phyloP scores from a whole-genome alignment of 2,113 vertebrate species.

The Neofelis nebulosa region DNA sequence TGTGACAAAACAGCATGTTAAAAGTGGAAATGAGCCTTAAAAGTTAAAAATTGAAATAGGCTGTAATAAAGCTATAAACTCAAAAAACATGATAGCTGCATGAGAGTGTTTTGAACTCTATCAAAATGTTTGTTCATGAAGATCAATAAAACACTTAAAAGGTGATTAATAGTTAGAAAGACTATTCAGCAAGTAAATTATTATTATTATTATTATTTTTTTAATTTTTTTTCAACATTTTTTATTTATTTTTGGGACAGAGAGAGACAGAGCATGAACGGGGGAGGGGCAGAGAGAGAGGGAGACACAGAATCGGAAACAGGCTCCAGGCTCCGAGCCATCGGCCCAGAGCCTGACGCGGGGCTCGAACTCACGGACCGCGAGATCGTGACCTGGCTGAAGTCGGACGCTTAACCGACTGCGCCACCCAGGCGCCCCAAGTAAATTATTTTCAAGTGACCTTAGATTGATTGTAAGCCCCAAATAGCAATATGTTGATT shows the following conservation, averaged over 20 bases:
- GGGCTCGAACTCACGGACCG: too few relatives aligned
- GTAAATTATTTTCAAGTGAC: not conserved
- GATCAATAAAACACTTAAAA: constrained; percentile 2
- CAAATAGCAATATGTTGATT: not conserved
- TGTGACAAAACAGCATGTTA: not conserved
- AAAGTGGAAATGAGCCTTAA: not conserved
- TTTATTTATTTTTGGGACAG: too few relatives aligned
- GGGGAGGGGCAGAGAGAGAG: too few relatives aligned
- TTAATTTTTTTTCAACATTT: too few relatives aligned
- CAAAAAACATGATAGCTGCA: not conserved
- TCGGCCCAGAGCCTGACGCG: too few relatives aligned
- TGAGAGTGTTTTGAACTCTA: not conserved
- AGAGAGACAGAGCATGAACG: too few relatives aligned
- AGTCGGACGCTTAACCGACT: too few relatives aligned
- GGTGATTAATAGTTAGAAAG: not conserved
- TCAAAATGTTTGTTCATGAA: constrained; percentile 17
- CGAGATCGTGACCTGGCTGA: too few relatives aligned
- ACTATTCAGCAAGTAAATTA: constrained; percentile 14
- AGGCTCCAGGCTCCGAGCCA: too few relatives aligned
- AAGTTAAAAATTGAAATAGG: not conserved
- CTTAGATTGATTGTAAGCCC: not conserved
- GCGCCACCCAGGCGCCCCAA: too few relatives aligned
- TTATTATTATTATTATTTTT: too few relatives aligned
- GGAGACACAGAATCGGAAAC: too few relatives aligned
- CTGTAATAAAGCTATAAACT: not conserved